Conservation (phyloP, 2,113 vertebrate species). For the Ivindomyrus marchei region DNA sequence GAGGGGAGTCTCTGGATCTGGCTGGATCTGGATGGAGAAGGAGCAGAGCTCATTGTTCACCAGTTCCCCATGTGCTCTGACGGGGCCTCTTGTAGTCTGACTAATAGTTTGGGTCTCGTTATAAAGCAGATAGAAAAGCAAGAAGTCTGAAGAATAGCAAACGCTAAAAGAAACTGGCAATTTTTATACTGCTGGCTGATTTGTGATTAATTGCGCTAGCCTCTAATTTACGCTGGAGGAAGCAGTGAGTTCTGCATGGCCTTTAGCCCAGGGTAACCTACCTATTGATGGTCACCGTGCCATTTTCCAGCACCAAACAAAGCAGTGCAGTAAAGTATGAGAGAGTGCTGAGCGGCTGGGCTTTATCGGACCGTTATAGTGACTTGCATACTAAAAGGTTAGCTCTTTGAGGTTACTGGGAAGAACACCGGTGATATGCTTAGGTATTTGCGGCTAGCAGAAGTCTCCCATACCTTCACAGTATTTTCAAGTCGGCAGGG, state of each 20-base stretch:
- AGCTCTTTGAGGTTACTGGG: background rate
- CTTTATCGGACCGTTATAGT: constrained; percentile 19
- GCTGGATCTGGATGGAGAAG: constrained; percentile 27
- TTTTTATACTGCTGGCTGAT: background rate
- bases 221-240: background rate
- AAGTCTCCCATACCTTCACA: background rate
- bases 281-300: background rate
- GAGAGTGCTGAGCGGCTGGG: constrained; percentile 3
- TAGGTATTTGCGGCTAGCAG: background rate
- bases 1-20: constrained; percentile 36
- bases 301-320: constrained; percentile 18
- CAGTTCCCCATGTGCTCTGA: constrained; percentile 31
- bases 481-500: background rate
- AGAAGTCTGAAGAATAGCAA: constrained; percentile 23
- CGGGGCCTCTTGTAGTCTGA: constrained; percentile 36
- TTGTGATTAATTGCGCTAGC: background rate
- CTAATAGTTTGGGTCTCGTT: constrained; percentile 38
- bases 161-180: background rate
- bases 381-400: constrained; percentile 35
- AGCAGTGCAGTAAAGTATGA: background rate
- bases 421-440: background rate
- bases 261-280: background rate
- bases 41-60: constrained; percentile 42
- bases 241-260: background rate
- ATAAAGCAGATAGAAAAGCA: constrained; percentile 24